Evolutionary conservation across 2,113 vertebrate genomes (phyloP).

Genomic region (Brachyhypopomus occidentalis): DNA sequence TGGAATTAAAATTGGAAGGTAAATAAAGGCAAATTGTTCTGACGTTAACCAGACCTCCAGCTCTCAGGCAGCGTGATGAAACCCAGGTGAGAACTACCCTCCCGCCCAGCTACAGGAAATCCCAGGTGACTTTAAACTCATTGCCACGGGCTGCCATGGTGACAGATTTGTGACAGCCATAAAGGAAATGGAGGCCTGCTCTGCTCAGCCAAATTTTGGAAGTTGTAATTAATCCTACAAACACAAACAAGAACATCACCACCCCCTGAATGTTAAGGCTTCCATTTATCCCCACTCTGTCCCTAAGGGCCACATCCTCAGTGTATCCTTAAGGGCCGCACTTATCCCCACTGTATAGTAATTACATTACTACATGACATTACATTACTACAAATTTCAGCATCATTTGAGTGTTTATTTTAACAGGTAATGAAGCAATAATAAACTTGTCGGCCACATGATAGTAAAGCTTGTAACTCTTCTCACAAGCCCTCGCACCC

Average conservation of each 20-base stretch:
- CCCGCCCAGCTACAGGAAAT: slow-evolving; percentile 17
- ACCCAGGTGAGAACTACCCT: slow-evolving; percentile 29
- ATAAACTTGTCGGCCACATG: background rate
- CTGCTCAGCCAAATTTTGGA: slow-evolving; percentile 50
- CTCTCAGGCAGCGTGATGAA: slow-evolving; percentile 28
- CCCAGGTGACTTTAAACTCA: slow-evolving; percentile 38
- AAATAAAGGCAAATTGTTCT: slow-evolving; percentile 23
- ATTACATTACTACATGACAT: too few relatives aligned
- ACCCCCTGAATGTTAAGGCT: background rate
- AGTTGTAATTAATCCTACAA: slow-evolving; percentile 56
- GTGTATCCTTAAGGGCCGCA: too few relatives aligned
- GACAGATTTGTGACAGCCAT: slow-evolving; percentile 54
- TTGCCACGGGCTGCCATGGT: slow-evolving; percentile 38
- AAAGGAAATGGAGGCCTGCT: slow-evolving; percentile 44
- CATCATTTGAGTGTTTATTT: background rate
- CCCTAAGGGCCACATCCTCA: background rate
- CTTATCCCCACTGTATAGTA: too few relatives aligned
- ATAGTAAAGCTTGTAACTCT: background rate
- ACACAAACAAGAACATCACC: slow-evolving; percentile 39
- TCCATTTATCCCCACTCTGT: background rate
- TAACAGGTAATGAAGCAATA: background rate
- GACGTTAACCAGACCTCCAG: slow-evolving; percentile 21
- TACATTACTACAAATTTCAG: too few relatives aligned
- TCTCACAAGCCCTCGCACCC: background rate
- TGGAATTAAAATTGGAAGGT: background rate